Percentiles rank a stretch among this genome's conserved stretches.
Conservation (phyloP, 2,888 invertebrate genomes). For the Ectemnius continuus region DNA sequence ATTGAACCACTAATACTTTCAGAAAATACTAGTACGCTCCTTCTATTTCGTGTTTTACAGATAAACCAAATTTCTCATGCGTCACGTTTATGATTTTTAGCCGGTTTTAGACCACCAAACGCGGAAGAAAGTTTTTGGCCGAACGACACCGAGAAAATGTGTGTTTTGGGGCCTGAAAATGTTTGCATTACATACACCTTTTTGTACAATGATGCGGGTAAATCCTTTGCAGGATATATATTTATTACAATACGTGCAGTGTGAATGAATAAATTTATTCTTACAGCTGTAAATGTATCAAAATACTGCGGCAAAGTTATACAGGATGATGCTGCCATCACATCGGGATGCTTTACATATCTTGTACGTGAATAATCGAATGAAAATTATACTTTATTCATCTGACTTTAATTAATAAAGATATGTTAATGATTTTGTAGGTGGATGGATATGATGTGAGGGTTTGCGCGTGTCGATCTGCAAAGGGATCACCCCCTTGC, state of each 20-base stretch:
- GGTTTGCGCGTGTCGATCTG: slow-evolving; percentile 67
- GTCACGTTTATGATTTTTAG: slow-evolving; percentile 3
- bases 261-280: not conserved
- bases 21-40: slow-evolving; percentile 42
- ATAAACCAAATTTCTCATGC: not conserved
- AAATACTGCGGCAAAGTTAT: slow-evolving; percentile 72
- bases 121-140: slow-evolving; percentile 12
- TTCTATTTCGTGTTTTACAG: slow-evolving; percentile 5
- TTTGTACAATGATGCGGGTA: slow-evolving; percentile 39
- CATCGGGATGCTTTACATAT: slow-evolving; percentile 66
- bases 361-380: slow-evolving; percentile 51
- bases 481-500: not conserved
- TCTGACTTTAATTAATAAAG: not conserved
- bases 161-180: not conserved
- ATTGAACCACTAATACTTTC: slow-evolving; percentile 35
- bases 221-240: slow-evolving; percentile 12
- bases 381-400: not conserved
- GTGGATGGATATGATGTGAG: slow-evolving; percentile 60
- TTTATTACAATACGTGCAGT: not conserved
- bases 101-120: slow-evolving; percentile 16
- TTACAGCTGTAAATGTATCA: slow-evolving; percentile 66
- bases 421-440: slow-evolving; percentile 54
- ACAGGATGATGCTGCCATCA: slow-evolving; percentile 62
- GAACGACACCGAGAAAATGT: fast-evolving
- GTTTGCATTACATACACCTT: slow-evolving; percentile 52